Percentiles rank a stretch among this genome's conserved stretches.
These are phyloP conservation scores for Origma solitaria DNA, from an alignment of 2,113 vertebrate species.

Conservation along the genomic window DNA sequence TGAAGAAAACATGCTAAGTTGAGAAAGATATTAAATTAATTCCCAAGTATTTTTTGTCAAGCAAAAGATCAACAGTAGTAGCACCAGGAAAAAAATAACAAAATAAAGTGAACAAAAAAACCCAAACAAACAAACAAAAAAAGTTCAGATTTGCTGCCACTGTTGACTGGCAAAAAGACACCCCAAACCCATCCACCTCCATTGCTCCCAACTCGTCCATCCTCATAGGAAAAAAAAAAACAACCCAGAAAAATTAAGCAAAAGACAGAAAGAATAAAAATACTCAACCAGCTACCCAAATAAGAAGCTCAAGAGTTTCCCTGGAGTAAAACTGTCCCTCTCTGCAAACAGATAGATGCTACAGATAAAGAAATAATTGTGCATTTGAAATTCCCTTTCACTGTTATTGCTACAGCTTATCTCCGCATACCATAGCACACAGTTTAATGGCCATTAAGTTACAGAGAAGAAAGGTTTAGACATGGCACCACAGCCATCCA, in stretches of 20 bases:
- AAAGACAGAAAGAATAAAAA: neutral
- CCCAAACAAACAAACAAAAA: neutral
- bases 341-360: neutral
- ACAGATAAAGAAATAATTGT: neutral
- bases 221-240: neutral
- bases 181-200: rapidly evolving
- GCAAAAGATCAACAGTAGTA: neutral
- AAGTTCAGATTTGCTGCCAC: neutral
- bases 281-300: neutral
- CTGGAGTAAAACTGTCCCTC: neutral
- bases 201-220: neutral
- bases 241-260: neutral
- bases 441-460: neutral
- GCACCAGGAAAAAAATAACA: neutral
- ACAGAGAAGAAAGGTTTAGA: neutral
- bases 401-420: neutral
- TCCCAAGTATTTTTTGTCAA: neutral
- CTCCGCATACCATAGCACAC: neutral
- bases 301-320: neutral
- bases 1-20: neutral
- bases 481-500: neutral
- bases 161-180: neutral
- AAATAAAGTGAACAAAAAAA: neutral
- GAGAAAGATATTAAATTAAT: neutral
- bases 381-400: neutral